Evolutionary conservation across 53 echinoderm and acorn worm genomes (phyloP).

Genomic region (Arbacia lixula): DNA sequence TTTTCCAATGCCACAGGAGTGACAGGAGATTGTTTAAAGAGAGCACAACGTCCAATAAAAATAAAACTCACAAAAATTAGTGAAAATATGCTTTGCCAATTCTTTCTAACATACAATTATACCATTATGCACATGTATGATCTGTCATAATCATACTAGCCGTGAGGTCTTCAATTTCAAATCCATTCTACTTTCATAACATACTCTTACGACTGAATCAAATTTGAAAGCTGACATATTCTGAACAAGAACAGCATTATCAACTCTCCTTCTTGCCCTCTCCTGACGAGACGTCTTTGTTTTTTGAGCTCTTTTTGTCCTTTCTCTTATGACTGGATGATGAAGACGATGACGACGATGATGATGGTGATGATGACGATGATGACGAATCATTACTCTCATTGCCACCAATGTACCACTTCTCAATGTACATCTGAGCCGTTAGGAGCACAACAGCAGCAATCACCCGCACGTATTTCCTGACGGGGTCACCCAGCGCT

Average conservation of each 20-base stretch:
- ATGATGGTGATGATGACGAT: background rate
- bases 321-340: background rate
- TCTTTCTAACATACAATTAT: too few species aligned
- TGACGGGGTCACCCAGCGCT: conserved; percentile 75
- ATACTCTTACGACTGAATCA: too few species aligned
- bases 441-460: conserved; percentile 68
- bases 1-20: too few species aligned
- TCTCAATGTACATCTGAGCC: conserved; percentile 65
- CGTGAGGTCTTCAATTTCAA: too few species aligned
- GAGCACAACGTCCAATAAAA: too few species aligned
- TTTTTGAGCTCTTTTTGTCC: conserved; percentile 44
- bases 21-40: too few species aligned
- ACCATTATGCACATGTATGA: too few species aligned
- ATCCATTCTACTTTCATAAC: too few species aligned
- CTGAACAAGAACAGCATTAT: background rate
- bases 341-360: background rate
- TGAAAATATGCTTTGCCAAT: too few species aligned
- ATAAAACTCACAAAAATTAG: too few species aligned
- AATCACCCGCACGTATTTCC: conserved; percentile 63
- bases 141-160: too few species aligned
- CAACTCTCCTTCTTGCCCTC: conserved; percentile 74
- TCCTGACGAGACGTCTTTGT: conserved; percentile 43
- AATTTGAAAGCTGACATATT: too few species aligned
- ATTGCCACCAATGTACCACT: conserved; percentile 47
- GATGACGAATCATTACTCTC: conserved; percentile 35